Conservation (phyloP, 2,888 invertebrate species). For the Hanleya hanleyi region DNA sequence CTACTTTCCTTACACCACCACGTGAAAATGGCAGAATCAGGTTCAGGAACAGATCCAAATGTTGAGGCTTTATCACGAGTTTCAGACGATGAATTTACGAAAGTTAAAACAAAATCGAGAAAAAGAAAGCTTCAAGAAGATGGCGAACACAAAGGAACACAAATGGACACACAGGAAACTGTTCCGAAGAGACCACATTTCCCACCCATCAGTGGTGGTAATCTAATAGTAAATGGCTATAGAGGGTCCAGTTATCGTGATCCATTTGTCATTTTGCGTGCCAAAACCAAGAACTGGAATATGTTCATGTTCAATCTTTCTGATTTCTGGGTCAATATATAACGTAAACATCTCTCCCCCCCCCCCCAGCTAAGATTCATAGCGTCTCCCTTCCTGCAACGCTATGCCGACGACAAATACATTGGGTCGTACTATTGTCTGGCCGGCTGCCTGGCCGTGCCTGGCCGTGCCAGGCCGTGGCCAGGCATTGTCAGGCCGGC, state of each 20-base stretch:
- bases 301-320: too few species aligned
- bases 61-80: neutral
- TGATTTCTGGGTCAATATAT: neutral
- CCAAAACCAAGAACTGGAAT: too few species aligned
- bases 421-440: too few species aligned
- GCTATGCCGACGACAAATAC: too few species aligned
- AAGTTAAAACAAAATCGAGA: conserved; percentile 42
- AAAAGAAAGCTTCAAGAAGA: conserved; percentile 42
- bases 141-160: conserved; percentile 21
- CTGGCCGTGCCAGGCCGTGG: too few species aligned
- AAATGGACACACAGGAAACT: conserved; percentile 49
- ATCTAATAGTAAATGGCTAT: conserved; percentile 44
- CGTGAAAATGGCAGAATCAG: conserved; percentile 32
- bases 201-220: conserved; percentile 67
- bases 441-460: too few species aligned
- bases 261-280: too few species aligned
- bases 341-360: neutral
- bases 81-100: conserved; percentile 20
- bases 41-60: neutral
- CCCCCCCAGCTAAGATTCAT: neutral
- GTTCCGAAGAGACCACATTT: conserved; percentile 60
- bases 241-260: neutral
- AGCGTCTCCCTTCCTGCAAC: neutral
- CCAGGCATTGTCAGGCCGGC: too few species aligned
- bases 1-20: conserved; percentile 25